Percentiles rank a stretch among this genome's conserved stretches.
These are phyloP conservation scores for Tragopan temminckii DNA, from an alignment of 2,797 vertebrate species.

Conservation along the genomic window DNA sequence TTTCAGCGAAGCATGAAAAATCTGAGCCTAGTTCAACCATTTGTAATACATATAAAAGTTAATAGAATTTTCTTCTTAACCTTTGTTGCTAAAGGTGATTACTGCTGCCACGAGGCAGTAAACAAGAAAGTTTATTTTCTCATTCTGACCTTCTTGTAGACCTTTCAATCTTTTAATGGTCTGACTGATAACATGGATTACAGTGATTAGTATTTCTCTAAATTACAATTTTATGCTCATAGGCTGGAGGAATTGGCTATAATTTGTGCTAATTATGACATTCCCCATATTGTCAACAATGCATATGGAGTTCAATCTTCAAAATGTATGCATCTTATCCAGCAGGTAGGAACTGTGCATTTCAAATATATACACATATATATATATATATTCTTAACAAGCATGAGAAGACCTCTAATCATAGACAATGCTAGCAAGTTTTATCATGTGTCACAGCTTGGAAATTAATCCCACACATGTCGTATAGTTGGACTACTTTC, in stretches of 20 bases:
- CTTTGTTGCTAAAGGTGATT: background rate
- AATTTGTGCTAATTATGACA: conserved; percentile 88
- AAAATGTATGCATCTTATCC: conserved; percentile 98
- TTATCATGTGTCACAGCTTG: background rate
- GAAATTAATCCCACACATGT: background rate
- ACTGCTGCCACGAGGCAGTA: background rate
- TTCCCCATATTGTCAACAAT: conserved; percentile 98
- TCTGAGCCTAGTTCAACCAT: background rate
- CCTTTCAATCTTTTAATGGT: background rate
- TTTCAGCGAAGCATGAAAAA: background rate
- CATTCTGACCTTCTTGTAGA: background rate
- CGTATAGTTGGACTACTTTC: background rate
- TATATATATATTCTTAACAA: background rate
- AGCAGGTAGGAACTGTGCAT: conserved; percentile 86
- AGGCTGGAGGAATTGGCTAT: conserved; percentile 93
- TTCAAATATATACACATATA: background rate
- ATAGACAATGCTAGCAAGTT: background rate
- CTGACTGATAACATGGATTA: background rate
- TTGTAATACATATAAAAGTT: background rate
- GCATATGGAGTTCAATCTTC: conserved; percentile 97
- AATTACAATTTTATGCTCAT: conserved; percentile 57
- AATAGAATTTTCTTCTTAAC: background rate
- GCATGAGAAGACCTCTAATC: background rate
- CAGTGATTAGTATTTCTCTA: conserved; percentile 12
- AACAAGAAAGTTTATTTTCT: background rate